Evolutionary conservation across 1,140 invertebrate species (phyloP).

Genomic region (Aphidius ervi): DNA sequence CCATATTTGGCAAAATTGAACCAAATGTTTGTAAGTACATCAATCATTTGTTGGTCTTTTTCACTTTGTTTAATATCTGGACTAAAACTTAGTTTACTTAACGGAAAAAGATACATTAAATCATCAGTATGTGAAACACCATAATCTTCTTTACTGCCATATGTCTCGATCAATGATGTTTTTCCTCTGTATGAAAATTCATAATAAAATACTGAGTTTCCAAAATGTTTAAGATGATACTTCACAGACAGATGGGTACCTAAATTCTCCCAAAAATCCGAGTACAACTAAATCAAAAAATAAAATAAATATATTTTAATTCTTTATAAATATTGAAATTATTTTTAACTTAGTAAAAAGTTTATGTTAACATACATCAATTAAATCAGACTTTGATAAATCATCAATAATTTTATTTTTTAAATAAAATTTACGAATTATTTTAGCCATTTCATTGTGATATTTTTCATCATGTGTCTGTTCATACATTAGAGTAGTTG

Average conservation of each 20-base stretch:
- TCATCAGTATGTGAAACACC: constrained; percentile 72
- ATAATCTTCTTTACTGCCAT: constrained; percentile 59
- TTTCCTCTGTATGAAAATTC: constrained; percentile 61
- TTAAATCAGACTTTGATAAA: constrained; percentile 49
- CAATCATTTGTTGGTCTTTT: constrained; percentile 42
- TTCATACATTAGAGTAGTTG: constrained; percentile 59
- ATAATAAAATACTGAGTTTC: constrained; percentile 61
- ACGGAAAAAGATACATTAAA: constrained; percentile 67
- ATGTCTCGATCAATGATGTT: constrained; percentile 63
- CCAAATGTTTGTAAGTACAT: neutral
- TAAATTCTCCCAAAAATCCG: constrained; percentile 63
- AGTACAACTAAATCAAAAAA: constrained; percentile 43
- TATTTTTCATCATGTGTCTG: constrained; percentile 50
- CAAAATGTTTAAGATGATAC: constrained; percentile 42
- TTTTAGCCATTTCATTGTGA: constrained; percentile 46
- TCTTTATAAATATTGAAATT: no score
- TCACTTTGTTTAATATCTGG: constrained; percentile 45
- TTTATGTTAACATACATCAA: constrained; percentile 50
- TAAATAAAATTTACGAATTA: constrained; percentile 61
- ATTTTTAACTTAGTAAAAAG: neutral
- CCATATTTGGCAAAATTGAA: constrained; percentile 40
- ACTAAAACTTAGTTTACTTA: constrained; percentile 54
- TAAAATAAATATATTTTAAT: neutral
- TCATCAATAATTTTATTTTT: constrained; percentile 48
- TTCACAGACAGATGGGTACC: constrained; percentile 57